These are phyloP conservation scores for Acarapis woodi DNA, from an alignment of 1,140 invertebrate genomes.

Conservation along the genomic window DNA sequence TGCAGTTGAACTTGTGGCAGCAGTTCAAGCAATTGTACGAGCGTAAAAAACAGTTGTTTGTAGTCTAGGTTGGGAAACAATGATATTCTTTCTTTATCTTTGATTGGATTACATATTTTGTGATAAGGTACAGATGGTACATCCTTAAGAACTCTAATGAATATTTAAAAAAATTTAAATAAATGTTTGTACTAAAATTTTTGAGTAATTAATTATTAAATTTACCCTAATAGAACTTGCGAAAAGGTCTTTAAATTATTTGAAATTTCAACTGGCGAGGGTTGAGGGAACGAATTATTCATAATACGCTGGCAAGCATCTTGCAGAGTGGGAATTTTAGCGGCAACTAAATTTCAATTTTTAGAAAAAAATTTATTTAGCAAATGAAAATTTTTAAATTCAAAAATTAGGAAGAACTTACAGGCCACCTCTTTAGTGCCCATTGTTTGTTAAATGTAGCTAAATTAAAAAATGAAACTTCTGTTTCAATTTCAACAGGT, in stretches of 20 bases:
- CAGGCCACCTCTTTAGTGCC: too few species aligned
- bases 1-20: conserved; percentile 30
- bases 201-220: background rate
- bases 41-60: conserved; percentile 39
- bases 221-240: conserved; percentile 66
- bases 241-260: conserved; percentile 95
- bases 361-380: too few species aligned
- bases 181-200: background rate
- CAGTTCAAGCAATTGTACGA: conserved; percentile 44
- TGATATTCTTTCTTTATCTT: conserved; percentile 50
- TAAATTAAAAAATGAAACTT: too few species aligned
- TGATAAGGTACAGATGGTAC: conserved; percentile 63
- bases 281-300: conserved; percentile 62
- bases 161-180: conserved; percentile 9
- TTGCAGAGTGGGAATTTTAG: conserved; percentile 82
- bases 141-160: conserved; percentile 67
- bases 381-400: too few species aligned
- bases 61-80: conserved; percentile 85
- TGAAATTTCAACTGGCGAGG: conserved; percentile 76
- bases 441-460: too few species aligned
- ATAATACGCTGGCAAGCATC: conserved; percentile 76
- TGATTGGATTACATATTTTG: conserved; percentile 51
- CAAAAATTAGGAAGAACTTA: too few species aligned
- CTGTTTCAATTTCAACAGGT: too few species aligned
- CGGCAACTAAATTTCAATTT: too few species aligned